Conservation (phyloP, 2,113 vertebrate species). For the Psammodynastes pulverulentus region DNA sequence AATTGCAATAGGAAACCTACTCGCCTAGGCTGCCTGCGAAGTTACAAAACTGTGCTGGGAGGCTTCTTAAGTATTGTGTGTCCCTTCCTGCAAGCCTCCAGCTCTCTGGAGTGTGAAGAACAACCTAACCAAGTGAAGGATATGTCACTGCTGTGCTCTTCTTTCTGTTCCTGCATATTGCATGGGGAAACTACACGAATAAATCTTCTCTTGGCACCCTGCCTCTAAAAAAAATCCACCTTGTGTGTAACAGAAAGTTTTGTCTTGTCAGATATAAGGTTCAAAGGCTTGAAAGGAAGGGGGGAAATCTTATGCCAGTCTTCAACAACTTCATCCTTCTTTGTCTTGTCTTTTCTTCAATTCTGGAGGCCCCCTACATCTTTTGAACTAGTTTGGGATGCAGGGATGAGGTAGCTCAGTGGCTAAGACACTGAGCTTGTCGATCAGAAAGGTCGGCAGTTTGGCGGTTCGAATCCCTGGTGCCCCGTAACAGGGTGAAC, state of each 20-base stretch:
- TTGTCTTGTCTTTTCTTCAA: neutral
- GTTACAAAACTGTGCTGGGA: neutral
- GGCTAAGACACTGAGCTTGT: no score
- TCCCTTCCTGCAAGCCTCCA: neutral
- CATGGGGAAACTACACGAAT: neutral
- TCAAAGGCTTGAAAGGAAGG: neutral
- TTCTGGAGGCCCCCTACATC: neutral
- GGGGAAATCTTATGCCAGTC: neutral
- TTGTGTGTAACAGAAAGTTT: neutral
- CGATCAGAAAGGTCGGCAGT: no score
- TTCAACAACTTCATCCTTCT: neutral
- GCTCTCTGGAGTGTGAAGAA: neutral
- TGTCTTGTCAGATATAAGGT: neutral
- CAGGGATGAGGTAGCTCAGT: no score
- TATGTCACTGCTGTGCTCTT: neutral
- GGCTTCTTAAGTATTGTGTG: neutral
- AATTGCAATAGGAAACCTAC: neutral
- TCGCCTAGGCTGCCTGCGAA: neutral
- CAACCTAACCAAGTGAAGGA: neutral
- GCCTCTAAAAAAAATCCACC: neutral
- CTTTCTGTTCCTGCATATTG: neutral
- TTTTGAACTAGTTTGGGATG: no score
- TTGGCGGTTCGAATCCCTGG: no score
- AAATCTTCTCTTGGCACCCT: neutral
- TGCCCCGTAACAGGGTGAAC: no score